phyloP scores from a whole-genome alignment of 2,797 vertebrate genomes.

The Apogon talboti region DNA sequence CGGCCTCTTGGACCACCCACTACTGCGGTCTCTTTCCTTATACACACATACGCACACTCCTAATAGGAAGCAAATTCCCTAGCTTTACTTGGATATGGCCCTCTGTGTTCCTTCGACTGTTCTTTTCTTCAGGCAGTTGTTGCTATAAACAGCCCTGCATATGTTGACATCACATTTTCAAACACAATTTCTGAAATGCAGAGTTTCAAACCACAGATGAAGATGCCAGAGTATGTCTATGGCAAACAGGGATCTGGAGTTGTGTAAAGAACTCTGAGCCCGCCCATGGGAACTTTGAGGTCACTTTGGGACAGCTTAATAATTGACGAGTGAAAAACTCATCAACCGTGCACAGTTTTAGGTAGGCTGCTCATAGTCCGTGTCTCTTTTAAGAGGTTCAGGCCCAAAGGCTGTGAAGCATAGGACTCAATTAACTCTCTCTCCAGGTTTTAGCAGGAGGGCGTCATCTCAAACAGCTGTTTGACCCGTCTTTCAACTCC shows the following conservation, averaged over 20 bases:
- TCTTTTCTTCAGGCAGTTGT: conserved; percentile 54
- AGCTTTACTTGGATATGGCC: conserved; percentile 64
- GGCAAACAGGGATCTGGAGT: conserved; percentile 32
- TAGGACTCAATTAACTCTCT: conserved; percentile 85
- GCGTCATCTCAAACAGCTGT: conserved; percentile 61
- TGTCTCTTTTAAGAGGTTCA: conserved; percentile 71
- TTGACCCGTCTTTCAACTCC: conserved; percentile 59
- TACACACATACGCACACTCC: conserved; percentile 47
- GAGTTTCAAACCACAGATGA: conserved; percentile 37
- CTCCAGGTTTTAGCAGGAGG: conserved; percentile 60
- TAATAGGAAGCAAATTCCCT: conserved; percentile 76
- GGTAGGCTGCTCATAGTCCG: conserved; percentile 42
- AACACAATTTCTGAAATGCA: conserved; percentile 47
- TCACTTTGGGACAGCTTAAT: conserved; percentile 79
- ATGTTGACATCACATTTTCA: conserved; percentile 66
- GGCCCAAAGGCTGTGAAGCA: conserved; percentile 76
- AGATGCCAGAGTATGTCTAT: conserved; percentile 26
- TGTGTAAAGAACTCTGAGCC: conserved; percentile 36
- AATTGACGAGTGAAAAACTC: conserved; percentile 75
- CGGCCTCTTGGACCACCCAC: conserved; percentile 74
- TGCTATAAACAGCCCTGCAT: conserved; percentile 65
- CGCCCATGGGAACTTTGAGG: conserved; percentile 18
- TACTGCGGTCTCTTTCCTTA: conserved; percentile 62
- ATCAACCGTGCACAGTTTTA: conserved; percentile 77
- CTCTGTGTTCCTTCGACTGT: conserved; percentile 31